Evolutionary conservation across 2,113 vertebrate species (phyloP).

Genomic region (Malurus alboscapulatus): DNA sequence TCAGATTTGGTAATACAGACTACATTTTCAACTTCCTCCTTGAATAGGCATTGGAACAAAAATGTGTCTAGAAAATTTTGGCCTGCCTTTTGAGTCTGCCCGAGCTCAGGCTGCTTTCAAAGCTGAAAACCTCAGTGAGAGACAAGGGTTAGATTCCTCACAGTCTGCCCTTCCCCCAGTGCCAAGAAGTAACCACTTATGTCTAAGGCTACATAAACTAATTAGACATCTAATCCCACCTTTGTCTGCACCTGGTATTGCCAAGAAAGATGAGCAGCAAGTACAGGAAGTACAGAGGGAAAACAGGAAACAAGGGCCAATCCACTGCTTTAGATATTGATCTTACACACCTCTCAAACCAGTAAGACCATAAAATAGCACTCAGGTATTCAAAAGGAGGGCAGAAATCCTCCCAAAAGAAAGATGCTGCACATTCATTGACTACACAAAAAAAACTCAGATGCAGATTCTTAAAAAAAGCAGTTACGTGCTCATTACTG

Average conservation of each 20-base stretch:
- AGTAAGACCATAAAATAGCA: not conserved
- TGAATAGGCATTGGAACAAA: not conserved
- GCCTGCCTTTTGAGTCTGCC: not conserved
- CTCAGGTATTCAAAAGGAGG: not conserved
- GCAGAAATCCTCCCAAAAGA: not conserved
- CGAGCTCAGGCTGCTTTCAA: not conserved
- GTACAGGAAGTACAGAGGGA: not conserved
- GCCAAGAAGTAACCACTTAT: not conserved
- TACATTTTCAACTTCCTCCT: not conserved
- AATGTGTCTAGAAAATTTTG: not conserved
- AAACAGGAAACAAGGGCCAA: not conserved
- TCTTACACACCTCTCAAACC: not conserved
- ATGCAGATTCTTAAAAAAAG: not conserved
- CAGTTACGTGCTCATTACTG: not conserved
- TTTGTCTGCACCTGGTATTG: slow-evolving; percentile 32
- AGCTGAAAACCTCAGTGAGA: not conserved
- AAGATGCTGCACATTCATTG: not conserved
- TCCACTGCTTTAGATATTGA: not conserved
- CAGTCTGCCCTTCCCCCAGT: not conserved
- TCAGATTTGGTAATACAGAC: slow-evolving; percentile 10
- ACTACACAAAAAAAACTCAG: not conserved
- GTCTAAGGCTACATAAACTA: slow-evolving; percentile 43
- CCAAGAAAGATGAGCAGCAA: not conserved
- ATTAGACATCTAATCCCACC: slow-evolving; percentile 62
- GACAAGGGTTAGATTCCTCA: not conserved